Percentiles rank a stretch among this genome's conserved stretches.
phyloP scores from a whole-genome alignment of 2,888 invertebrate species.

The Ectropis crepuscularia region DNA sequence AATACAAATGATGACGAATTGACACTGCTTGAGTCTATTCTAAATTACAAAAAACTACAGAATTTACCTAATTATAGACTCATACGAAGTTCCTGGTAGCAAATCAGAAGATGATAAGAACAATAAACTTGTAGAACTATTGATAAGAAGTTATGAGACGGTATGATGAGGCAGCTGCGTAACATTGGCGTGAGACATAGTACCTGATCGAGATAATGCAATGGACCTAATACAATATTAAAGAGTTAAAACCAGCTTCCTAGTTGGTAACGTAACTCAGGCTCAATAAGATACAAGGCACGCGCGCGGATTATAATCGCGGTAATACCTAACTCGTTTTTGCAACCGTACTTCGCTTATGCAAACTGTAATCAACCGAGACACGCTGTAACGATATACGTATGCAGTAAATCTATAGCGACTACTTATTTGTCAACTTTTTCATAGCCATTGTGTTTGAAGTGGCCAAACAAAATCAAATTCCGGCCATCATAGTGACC shows the following conservation, averaged over 20 bases:
- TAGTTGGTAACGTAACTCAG: conserved; percentile 43
- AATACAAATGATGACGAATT: no score
- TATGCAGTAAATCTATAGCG: conserved; percentile 53
- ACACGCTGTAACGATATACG: conserved; percentile 48
- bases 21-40: no score
- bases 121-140: background rate
- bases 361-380: conserved; percentile 77
- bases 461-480: no score
- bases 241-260: conserved; percentile 74
- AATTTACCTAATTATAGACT: no score
- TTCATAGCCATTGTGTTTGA: no score
- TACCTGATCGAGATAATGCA: conserved; percentile 10
- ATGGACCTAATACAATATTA: conserved; percentile 59
- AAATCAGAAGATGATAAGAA: no score
- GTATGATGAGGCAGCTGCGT: background rate
- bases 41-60: no score
- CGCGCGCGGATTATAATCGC: conserved; percentile 77
- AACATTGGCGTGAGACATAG: background rate
- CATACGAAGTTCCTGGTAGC: no score
- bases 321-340: conserved; percentile 70
- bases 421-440: background rate
- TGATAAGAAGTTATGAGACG: conserved; percentile 6
- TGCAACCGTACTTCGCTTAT: conserved; percentile 68
- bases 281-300: conserved; percentile 69
- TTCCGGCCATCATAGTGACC: background rate